Evolutionary conservation across 2,113 vertebrate species (phyloP).

Genomic region (Speoplatyrhinus poulsoni): DNA sequence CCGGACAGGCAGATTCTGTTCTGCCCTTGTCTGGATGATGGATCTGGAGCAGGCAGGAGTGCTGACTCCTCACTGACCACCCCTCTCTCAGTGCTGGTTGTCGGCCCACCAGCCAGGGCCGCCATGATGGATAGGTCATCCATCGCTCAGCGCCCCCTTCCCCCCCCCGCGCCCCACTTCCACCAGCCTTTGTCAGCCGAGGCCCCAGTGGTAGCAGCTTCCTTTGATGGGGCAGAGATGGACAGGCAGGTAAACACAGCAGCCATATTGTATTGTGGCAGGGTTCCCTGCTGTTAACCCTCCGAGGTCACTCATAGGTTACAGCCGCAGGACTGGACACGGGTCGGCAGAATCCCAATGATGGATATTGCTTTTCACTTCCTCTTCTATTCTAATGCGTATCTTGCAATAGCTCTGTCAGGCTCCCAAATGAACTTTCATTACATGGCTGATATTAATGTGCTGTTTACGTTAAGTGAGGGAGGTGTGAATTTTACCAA

Average conservation of each 20-base stretch:
- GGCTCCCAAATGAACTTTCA: constrained; percentile 44
- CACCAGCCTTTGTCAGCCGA: constrained; percentile 69
- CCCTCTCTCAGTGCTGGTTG: constrained; percentile 65
- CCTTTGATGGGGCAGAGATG: constrained; percentile 61
- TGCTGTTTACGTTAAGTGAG: constrained; percentile 49
- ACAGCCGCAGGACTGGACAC: constrained; percentile 42
- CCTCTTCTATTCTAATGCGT: constrained; percentile 29
- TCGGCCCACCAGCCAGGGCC: constrained; percentile 62
- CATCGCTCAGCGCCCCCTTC: constrained; percentile 54
- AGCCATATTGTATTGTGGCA: constrained; percentile 74
- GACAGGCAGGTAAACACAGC: constrained; percentile 64
- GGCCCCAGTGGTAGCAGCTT: constrained; percentile 46
- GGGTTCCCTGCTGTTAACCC: constrained; percentile 54
- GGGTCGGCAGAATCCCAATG: constrained; percentile 39
- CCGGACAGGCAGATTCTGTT: constrained; percentile 59
- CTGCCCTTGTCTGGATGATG: constrained; percentile 72
- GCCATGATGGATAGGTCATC: constrained; percentile 70
- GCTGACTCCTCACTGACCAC: constrained; percentile 74
- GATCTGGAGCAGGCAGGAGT: constrained; percentile 71
- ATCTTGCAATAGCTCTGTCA: constrained; percentile 41
- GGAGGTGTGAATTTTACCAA: constrained; percentile 45
- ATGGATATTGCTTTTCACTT: constrained; percentile 29
- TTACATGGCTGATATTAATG: constrained; percentile 52
- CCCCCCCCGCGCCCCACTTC: constrained; percentile 5
- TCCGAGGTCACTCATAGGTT: constrained; percentile 73